Base-by-base conservation (phyloP, 2,113 vertebrate species). In the Neolamprologus toae region DNA sequence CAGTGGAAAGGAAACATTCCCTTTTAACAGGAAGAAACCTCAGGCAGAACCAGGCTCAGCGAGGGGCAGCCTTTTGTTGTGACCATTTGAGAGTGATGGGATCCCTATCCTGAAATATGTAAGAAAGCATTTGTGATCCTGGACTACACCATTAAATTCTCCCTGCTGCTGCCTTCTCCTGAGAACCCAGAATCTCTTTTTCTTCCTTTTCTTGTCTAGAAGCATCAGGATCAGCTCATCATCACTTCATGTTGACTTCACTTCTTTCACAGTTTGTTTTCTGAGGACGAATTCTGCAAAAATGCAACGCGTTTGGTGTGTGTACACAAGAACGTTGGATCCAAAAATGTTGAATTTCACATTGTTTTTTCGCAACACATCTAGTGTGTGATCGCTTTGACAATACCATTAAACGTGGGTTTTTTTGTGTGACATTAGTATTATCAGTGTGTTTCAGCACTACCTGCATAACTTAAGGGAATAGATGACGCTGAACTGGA, bases 321-420 rank as follows among this genome's bases (percentile, higher is more conserved):
- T 63, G 59, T 35, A 11, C 59, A 63, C 31, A 35, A 63, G 17
- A 66, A 66, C 2, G 5, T 66, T 66, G 6, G 10, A n/a, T 66
- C 61, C 61, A 37, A 66, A 66, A 37, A 66, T 37, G 17, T 8
- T 35, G 17, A n/a, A 35, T 66, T 66, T 66, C 10, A 37, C 4
- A 2, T 5, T 35, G 6, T 66, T 63, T 35, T 63, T 63, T 37
- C 6, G 6, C 31, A 37, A 66, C 6, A 37, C 61, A 66, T 37
- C 33, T 7, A 23, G 5, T 23, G 11, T 13, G 11, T 4, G 11
- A 55, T 55, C 11, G 11, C n/a, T 21, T 54, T 54, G 51, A 53
- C 51, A n/a, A 10, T 54, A 54, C 53, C 53, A 23, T 55, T 55
- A 23, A 55, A 55, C 6, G 2, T 17, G n/a, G 0, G 0, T 4